Conservation (phyloP, 2,113 vertebrate species). For the Notarius lentiginosus region DNA sequence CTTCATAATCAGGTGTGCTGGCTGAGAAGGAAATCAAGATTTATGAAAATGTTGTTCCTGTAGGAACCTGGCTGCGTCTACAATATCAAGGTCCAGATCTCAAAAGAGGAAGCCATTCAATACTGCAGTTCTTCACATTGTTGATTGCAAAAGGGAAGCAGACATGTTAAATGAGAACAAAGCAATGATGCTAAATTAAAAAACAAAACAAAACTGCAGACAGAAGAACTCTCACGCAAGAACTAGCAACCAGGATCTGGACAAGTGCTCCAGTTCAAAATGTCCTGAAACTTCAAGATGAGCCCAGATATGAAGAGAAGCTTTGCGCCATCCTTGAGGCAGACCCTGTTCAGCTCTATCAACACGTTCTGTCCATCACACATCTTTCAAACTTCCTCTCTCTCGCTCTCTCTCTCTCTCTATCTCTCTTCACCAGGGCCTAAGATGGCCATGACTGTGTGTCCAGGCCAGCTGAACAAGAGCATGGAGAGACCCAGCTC, state of each 20-base stretch:
- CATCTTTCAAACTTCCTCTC: constrained; percentile 70
- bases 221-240: constrained; percentile 58
- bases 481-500: constrained; percentile 80
- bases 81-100: not conserved
- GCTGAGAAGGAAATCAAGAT: constrained; percentile 56
- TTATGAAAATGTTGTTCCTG: constrained; percentile 62
- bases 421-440: constrained; percentile 54
- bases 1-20: constrained; percentile 59
- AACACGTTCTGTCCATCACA: constrained; percentile 55
- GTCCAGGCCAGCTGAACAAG: constrained; percentile 85
- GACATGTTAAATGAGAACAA: constrained; percentile 58
- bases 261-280: constrained; percentile 18
- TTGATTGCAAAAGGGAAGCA: constrained; percentile 68
- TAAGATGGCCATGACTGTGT: constrained; percentile 59
- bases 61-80: constrained; percentile 40
- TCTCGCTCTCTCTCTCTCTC: constrained; percentile 50
- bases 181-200: constrained; percentile 56
- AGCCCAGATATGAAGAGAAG: constrained; percentile 53
- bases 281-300: constrained; percentile 23
- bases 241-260: constrained; percentile 6
- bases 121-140: constrained; percentile 73
- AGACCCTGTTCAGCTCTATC: constrained; percentile 37
- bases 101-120: constrained; percentile 41
- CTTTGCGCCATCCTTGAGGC: constrained; percentile 28
- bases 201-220: constrained; percentile 46